Evolutionary conservation across 2,113 vertebrate species (phyloP), one percentile per base, ranked within the genome.

Genomic region (Loxodonta africana): DNA sequence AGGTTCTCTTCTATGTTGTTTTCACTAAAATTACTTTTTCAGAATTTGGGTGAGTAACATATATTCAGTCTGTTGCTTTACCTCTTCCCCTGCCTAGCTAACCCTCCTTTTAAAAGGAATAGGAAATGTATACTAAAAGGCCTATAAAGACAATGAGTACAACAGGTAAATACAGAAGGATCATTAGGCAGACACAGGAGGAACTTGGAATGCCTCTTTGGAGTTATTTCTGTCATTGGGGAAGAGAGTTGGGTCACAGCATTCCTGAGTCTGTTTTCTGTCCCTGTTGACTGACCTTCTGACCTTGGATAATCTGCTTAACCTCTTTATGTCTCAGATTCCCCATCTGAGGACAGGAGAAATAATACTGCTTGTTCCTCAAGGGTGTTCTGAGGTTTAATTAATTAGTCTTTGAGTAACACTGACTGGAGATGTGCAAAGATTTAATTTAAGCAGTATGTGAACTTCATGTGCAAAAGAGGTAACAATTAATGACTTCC

Each of bases 1-100:
- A 83, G 71, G 12, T 86, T 90, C 65, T 92, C 69, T 82, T 90
- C 51, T 89, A 6, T 23, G 37, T 83, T 87, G 26, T 88, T 93
- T 95, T 96, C 73, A 26, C 25, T 81, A 60, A 85, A 89, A 94
- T 82, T 41, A 30, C 20, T 57, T 78, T 83, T 81, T 67, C 23
- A 17, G 80, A 62, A 91, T 63, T 81, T 94, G 69, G 94, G 83
- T 97, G 60, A 97, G 96, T 94, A 97, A 97, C 85, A 84, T 94
- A n/a, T 73, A 33, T 95, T 94, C 26, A 20, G 81, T 94, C 57
- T 95, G 25, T 89, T 84, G 71, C 74, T 88, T 97, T 97, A 83
- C 63, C 97, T 93, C 94, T 97, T 97, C 97, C 97, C 95, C 97
- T 94, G 95, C 94, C 98, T 96, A 98, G 97, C 94, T 95, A 96